A percentile compares a stretch with the other conserved stretches of the same genome.
Evolutionary conservation across 2,888 invertebrate species (phyloP).

Genomic region (Ceriagrion tenellum): DNA sequence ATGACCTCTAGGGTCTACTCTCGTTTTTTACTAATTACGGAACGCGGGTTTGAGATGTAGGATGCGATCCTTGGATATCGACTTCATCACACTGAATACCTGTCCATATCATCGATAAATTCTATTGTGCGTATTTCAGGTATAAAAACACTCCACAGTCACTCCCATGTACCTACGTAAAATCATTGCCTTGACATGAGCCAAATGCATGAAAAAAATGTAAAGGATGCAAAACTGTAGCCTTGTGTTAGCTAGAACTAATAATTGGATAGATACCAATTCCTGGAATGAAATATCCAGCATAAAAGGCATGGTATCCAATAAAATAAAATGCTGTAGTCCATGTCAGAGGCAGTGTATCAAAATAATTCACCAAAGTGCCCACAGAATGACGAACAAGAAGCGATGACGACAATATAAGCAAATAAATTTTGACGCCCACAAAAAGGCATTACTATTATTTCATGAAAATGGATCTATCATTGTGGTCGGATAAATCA

Average conservation of each 20-base stretch:
- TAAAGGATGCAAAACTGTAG: not conserved
- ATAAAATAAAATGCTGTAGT: too few relatives aligned
- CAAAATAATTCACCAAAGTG: too few relatives aligned
- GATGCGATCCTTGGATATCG: not conserved
- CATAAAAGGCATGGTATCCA: too few relatives aligned
- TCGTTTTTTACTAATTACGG: not conserved
- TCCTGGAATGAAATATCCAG: not conserved
- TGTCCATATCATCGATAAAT: not conserved
- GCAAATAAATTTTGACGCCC: too few relatives aligned
- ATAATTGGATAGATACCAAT: not conserved
- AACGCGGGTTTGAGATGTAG: not conserved
- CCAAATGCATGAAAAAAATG: not conserved
- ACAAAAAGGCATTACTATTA: too few relatives aligned
- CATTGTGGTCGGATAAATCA: too few relatives aligned
- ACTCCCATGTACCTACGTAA: not conserved
- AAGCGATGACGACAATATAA: too few relatives aligned
- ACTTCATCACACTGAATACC: not conserved
- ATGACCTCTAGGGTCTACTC: not conserved
- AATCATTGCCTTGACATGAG: not conserved
- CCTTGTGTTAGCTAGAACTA: not conserved
- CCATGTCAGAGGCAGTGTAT: too few relatives aligned
- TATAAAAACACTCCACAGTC: not conserved
- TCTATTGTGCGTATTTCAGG: conserved; percentile 6
- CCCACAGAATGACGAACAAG: too few relatives aligned
- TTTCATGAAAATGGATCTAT: too few relatives aligned